phyloP scores from a whole-genome alignment of 2,888 invertebrate species.

The Eupithecia vulgata region DNA sequence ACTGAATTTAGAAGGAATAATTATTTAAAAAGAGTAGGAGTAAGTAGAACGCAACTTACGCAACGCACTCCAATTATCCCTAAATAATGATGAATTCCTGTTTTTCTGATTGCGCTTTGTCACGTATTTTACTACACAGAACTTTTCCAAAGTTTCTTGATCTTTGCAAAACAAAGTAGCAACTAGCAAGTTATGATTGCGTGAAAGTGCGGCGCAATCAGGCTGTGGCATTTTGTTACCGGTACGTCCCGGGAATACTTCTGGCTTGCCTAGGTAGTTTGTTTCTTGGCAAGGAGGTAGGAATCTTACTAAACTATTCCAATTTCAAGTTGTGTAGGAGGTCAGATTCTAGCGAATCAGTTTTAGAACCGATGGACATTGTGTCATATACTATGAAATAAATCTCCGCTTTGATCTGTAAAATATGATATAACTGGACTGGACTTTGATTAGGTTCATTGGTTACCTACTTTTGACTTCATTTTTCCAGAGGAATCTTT shows the following conservation, averaged over 20 bases:
- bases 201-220: conserved; percentile 40
- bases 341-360: not conserved
- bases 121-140: not conserved
- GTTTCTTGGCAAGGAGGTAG: conserved; percentile 20
- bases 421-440: no score
- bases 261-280: conserved; percentile 37
- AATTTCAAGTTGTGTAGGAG: conserved; percentile 7
- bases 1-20: no score
- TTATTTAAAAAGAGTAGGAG: not conserved
- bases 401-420: no score
- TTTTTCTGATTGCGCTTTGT: not conserved
- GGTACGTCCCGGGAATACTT: conserved; percentile 33
- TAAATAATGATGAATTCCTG: not conserved
- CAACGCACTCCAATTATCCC: not conserved
- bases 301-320: conserved; percentile 8
- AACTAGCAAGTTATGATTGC: conserved; percentile 25
- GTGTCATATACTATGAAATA: no score
- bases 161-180: conserved; percentile 17
- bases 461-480: no score
- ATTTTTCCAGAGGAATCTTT: no score
- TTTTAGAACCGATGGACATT: not conserved
- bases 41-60: not conserved
- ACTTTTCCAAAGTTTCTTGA: conserved; percentile 9
- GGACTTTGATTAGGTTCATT: no score
- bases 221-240: conserved; percentile 45